Base-by-base conservation (phyloP, 2,888 invertebrate species). In the Melipona beecheii region DNA sequence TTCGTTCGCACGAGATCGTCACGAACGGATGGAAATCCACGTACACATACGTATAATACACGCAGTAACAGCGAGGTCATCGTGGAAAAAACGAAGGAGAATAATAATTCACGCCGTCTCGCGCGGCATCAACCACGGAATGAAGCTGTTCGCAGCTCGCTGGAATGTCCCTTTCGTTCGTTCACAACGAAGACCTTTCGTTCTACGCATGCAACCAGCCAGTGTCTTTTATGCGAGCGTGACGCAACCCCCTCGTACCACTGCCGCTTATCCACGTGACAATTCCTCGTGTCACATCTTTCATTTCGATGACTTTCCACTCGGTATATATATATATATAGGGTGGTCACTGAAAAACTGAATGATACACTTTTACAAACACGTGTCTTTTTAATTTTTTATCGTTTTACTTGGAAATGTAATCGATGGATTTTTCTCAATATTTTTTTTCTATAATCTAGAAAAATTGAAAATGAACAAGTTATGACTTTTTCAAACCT, bases 161-260 rank as follows among this genome's bases (percentile, higher is more conserved):
- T 72, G 79, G 69, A 81, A 81, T 74, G 65, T 58, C 75, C 75
- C 75, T 73, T 65, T 72, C 74, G 71, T 78, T 80, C 62, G 54
- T 73, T 74, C 69, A 83, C 75, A 65, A 83, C 83, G 72, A 27
- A 84, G 84, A 86, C 84, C 87, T 87, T 80, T 79, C 75, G 56
- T 81, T 78, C 56, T 21, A 69, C 74, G 72, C 84, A 76, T 84
- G 84, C 87, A 76, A 75, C 31, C 49, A 65, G n/a, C 75, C 49
- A 65, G n/a, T 73, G 17, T 24, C 24, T 27, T 75, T 31, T 76
- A 17, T 43, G 76, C 62, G 66, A 88, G 24, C 84, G 79, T 84
- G 79, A 65, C 84, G 87, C 84, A 80, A 89, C 50, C 70, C 62
- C 52, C 43, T 65, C 68, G 74, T 69, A 15, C 68, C 65, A 27